A percentile compares a stretch with the other conserved stretches of the same genome.
phyloP scores from a whole-genome alignment of 2,888 invertebrate genomes.

The Ophion ventricosus region DNA sequence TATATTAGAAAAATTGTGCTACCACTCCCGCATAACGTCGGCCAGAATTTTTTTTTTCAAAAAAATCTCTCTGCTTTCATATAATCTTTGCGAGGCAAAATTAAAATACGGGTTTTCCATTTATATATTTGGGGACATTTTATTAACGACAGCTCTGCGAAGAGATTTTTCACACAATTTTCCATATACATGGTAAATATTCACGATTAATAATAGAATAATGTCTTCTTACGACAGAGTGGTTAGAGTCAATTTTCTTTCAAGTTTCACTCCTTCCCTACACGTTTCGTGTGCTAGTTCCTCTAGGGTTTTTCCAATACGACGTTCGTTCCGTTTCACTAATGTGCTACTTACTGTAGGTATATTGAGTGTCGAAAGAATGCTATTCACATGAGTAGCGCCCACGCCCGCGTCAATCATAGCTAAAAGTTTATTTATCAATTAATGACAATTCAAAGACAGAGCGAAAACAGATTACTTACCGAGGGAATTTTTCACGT shows the following conservation, averaged over 20 bases:
- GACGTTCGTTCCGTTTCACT: background rate
- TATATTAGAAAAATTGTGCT: too few relatives aligned
- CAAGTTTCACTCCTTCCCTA: background rate
- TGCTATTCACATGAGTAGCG: constrained; percentile 25
- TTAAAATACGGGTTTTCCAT: too few relatives aligned
- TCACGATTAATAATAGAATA: background rate
- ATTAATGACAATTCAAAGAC: background rate
- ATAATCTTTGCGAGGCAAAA: too few relatives aligned
- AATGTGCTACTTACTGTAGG: background rate
- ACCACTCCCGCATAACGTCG: too few relatives aligned
- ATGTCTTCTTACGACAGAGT: background rate
- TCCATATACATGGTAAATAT: too few relatives aligned
- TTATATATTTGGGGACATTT: too few relatives aligned
- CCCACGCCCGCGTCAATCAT: constrained; percentile 38
- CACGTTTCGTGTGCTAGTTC: constrained; percentile 2
- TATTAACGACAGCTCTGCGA: too few relatives aligned
- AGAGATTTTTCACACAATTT: too few relatives aligned
- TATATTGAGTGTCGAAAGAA: constrained; percentile 39
- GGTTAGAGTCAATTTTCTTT: background rate
- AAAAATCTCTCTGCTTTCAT: too few relatives aligned
- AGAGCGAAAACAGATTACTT: background rate
- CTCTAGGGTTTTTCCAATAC: background rate
- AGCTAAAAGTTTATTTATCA: constrained; percentile 4
- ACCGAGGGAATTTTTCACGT: constrained; percentile 34
- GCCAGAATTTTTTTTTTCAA: too few relatives aligned